These are phyloP conservation scores for Pica pica DNA, from an alignment of 2,113 vertebrate genomes.

Conservation along the genomic window DNA sequence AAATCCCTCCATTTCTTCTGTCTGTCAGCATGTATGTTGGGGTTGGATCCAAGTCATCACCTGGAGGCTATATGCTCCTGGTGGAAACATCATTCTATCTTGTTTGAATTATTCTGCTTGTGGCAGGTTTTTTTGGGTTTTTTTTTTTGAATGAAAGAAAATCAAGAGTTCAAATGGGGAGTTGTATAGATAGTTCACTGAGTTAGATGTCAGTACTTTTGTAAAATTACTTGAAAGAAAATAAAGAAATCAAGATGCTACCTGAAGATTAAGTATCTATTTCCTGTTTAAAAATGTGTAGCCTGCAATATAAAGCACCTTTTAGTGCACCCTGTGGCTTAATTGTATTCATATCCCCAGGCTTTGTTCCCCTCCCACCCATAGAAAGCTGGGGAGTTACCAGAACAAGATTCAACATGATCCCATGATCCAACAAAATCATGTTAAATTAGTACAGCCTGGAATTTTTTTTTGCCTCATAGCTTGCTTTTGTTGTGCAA, in stretches of 20 bases:
- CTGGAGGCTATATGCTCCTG: not conserved
- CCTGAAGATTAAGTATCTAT: not conserved
- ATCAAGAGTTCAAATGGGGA: not conserved
- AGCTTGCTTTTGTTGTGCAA: not conserved
- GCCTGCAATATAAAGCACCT: not conserved
- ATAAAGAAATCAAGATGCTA: not conserved
- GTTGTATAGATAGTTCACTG: not conserved
- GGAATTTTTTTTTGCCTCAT: not conserved
- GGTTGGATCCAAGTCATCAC: not conserved
- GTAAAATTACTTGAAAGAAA: slow-evolving; percentile 10
- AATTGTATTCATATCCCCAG: not conserved
- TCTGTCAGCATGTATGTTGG: not conserved
- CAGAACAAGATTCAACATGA: not conserved
- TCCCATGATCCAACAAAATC: not conserved
- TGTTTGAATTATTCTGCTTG: not conserved
- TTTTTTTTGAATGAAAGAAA: not conserved
- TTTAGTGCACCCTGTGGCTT: not conserved
- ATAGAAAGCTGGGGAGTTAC: not conserved
- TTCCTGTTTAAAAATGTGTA: not conserved
- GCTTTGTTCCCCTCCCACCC: not conserved
- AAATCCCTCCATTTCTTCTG: not conserved
- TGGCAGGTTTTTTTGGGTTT: not conserved
- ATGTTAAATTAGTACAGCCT: not conserved
- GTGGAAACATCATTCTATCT: not conserved
- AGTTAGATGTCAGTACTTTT: not conserved